Conservation (phyloP, 2,113 vertebrate genomes). For the Oryzias celebensis region DNA sequence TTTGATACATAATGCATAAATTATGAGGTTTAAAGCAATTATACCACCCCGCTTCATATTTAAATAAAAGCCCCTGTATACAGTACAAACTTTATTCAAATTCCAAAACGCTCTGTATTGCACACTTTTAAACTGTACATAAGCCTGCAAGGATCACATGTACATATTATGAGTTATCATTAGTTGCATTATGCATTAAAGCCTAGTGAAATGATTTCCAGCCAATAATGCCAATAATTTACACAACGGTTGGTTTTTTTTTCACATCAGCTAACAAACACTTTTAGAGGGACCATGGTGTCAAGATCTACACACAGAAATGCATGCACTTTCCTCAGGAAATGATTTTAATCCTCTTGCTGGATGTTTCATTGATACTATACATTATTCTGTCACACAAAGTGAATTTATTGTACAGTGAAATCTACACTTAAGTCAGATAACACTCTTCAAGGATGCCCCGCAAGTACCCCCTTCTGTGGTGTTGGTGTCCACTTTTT, state of each 20-base stretch:
- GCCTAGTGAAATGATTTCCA: slow-evolving; percentile 17
- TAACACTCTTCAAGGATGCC: slow-evolving; percentile 35
- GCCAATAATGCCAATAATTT: slow-evolving; percentile 34
- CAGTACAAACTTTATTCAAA: slow-evolving; percentile 51
- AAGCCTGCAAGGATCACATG: slow-evolving; percentile 32
- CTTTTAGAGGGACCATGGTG: slow-evolving; percentile 27
- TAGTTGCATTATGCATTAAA: slow-evolving; percentile 22
- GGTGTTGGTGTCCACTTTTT: slow-evolving; percentile 23
- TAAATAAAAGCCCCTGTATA: slow-evolving; percentile 31
- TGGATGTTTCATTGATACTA: slow-evolving; percentile 24
- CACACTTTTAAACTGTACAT: slow-evolving; percentile 47
- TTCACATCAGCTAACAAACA: slow-evolving; percentile 32
- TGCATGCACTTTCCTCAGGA: slow-evolving; percentile 35
- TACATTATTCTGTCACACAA: slow-evolving; percentile 7
- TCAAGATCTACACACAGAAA: slow-evolving; percentile 33
- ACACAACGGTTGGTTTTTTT: slow-evolving; percentile 17
- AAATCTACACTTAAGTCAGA: slow-evolving; percentile 41
- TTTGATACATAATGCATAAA: not conserved
- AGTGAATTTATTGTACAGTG: slow-evolving; percentile 49
- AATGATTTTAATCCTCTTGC: slow-evolving; percentile 9
- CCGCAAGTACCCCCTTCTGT: slow-evolving; percentile 23
- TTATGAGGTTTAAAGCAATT: not conserved
- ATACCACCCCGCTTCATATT: slow-evolving; percentile 8
- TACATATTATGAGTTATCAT: slow-evolving; percentile 29
- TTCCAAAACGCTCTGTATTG: slow-evolving; percentile 47